phyloP scores from a whole-genome alignment of 1,140 invertebrate species.

The Heliconius melpomene region DNA sequence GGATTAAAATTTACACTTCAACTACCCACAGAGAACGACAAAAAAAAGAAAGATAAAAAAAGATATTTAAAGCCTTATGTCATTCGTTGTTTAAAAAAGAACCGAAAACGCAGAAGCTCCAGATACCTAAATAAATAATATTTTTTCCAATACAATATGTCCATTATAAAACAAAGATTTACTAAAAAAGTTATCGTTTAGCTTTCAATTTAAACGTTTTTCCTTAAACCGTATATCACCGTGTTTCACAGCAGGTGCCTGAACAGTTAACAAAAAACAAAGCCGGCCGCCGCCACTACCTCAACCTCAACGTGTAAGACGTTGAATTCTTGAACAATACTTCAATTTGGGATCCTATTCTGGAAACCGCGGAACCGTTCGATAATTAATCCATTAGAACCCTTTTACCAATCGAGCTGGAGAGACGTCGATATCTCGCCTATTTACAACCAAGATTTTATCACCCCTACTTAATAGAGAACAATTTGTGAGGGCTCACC shows the following conservation, averaged over 20 bases:
- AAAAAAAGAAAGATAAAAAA: slow-evolving; percentile 17
- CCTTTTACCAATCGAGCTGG: slow-evolving; percentile 52
- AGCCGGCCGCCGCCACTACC: slow-evolving; percentile 32
- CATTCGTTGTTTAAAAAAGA: slow-evolving; percentile 21
- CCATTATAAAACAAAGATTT: slow-evolving; percentile 28
- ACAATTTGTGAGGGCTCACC: slow-evolving; percentile 67
- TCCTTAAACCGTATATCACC: slow-evolving; percentile 34
- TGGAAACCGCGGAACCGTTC: slow-evolving; percentile 38
- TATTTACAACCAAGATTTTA: slow-evolving; percentile 65
- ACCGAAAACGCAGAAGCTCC: background rate
- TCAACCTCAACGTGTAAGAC: slow-evolving; percentile 34
- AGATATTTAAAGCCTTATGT: background rate
- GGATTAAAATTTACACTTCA: slow-evolving; percentile 58
- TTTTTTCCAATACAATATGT: slow-evolving; percentile 13
- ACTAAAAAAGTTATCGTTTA: slow-evolving; percentile 32
- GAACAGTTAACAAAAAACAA: slow-evolving; percentile 37
- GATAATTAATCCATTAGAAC: slow-evolving; percentile 59
- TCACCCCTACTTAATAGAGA: slow-evolving; percentile 66
- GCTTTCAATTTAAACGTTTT: slow-evolving; percentile 36
- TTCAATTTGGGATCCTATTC: slow-evolving; percentile 37
- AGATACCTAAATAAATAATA: slow-evolving; percentile 1
- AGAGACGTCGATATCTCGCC: slow-evolving; percentile 50
- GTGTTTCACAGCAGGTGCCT: slow-evolving; percentile 38
- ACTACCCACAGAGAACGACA: slow-evolving; percentile 31
- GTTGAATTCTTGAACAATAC: slow-evolving; percentile 30